phyloP scores from a whole-genome alignment of 2,797 vertebrate genomes.

The Salmo trutta region DNA sequence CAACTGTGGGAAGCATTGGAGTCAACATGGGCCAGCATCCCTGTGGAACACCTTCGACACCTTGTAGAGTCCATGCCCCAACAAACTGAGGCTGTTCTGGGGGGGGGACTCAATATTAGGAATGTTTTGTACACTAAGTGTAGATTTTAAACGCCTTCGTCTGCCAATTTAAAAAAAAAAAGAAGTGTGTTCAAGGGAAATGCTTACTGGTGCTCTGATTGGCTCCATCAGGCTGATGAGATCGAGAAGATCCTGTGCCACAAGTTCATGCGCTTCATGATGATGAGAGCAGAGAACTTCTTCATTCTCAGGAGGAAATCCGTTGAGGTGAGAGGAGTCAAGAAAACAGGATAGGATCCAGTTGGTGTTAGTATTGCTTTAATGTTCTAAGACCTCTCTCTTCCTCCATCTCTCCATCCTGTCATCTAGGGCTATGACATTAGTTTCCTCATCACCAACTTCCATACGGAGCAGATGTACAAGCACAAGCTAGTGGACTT shows the following conservation, averaged over 20 bases:
- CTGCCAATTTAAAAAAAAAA: too few relatives aligned
- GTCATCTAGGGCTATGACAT: slow-evolving; percentile 92
- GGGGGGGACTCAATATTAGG: too few relatives aligned
- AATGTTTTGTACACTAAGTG: too few relatives aligned
- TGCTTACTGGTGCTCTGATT: not conserved
- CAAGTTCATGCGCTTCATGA: slow-evolving; percentile 99
- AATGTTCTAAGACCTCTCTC: not conserved
- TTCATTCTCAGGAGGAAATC: slow-evolving; percentile 96
- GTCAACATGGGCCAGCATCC: too few relatives aligned
- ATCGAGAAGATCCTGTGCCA: slow-evolving; percentile 99
- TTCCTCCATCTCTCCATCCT: not conserved
- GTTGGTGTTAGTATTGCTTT: not conserved
- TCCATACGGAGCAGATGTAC: slow-evolving; percentile 99
- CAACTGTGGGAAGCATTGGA: too few relatives aligned
- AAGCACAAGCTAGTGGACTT: slow-evolving; percentile 99
- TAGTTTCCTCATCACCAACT: slow-evolving; percentile 98
- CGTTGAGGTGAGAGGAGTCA: slow-evolving; percentile 83
- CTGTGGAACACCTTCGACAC: too few relatives aligned
- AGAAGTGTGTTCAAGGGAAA: not conserved
- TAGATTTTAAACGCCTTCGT: not conserved
- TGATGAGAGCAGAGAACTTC: slow-evolving; percentile 99
- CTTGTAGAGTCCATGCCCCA: too few relatives aligned
- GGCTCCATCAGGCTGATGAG: slow-evolving; percentile 85
- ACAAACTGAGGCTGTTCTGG: too few relatives aligned
- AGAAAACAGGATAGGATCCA: not conserved